Evolutionary conservation across 2,113 vertebrate genomes (phyloP).

Genomic region (Muntiacus muntjak): DNA sequence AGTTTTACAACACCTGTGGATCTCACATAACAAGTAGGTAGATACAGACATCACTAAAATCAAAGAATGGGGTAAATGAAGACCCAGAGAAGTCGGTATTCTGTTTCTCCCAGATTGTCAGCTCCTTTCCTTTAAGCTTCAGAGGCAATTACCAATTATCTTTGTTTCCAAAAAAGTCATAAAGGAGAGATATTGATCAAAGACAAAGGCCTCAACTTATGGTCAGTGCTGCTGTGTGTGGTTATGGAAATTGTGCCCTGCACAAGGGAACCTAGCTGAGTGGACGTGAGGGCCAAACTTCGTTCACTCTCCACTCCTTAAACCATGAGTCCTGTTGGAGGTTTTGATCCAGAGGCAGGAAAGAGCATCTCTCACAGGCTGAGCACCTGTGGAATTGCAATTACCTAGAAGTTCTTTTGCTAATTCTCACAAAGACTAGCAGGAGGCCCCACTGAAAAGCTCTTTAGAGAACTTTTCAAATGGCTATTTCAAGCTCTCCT

Average conservation of each 20-base stretch:
- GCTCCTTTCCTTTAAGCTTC: conserved; percentile 14
- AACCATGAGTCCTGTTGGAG: conserved; percentile 2
- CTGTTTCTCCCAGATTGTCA: not conserved
- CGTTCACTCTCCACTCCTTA: not conserved
- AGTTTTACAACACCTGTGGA: conserved; percentile 1
- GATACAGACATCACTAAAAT: not conserved
- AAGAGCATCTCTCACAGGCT: conserved; percentile 20
- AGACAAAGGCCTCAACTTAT: not conserved
- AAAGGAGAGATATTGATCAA: not conserved
- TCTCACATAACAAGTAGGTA: conserved; percentile 15
- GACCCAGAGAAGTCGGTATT: not conserved
- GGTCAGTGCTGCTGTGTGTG: not conserved
- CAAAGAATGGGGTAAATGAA: conserved; percentile 21
- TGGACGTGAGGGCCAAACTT: not conserved
- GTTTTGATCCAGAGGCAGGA: conserved; percentile 34
- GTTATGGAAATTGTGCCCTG: not conserved
- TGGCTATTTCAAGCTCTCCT: conserved; percentile 39
- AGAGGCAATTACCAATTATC: not conserved
- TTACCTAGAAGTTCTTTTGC: conserved; percentile 26
- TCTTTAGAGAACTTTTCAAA: conserved; percentile 57
- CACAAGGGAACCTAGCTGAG: not conserved
- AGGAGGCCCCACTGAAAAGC: conserved; percentile 25
- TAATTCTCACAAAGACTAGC: conserved; percentile 45
- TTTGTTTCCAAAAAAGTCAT: conserved; percentile 18
- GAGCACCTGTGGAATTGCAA: not conserved